phyloP scores from a whole-genome alignment of 2,797 vertebrate species.

The Naso thynnoides region DNA sequence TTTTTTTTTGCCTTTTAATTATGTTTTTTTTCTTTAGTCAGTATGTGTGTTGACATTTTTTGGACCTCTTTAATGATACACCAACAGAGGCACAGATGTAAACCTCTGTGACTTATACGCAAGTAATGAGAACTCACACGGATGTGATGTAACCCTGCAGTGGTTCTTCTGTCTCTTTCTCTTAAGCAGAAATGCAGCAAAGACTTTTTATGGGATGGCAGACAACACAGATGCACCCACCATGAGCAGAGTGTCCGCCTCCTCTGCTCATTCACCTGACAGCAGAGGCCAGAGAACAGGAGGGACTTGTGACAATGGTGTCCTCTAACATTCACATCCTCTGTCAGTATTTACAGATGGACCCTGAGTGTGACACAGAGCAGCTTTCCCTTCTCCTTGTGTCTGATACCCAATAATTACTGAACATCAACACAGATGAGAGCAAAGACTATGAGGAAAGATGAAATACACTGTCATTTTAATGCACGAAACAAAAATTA shows the following conservation, averaged over 20 bases:
- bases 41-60: not conserved
- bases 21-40: not conserved
- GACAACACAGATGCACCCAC: conserved; percentile 44
- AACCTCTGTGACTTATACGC: not conserved
- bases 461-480: not conserved
- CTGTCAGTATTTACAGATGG: conserved; percentile 57
- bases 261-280: conserved; percentile 58
- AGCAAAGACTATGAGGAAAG: not conserved
- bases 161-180: conserved; percentile 14
- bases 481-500: not conserved
- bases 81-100: conserved; percentile 18
- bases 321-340: conserved; percentile 67
- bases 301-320: conserved; percentile 66
- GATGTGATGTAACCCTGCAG: conserved; percentile 32
- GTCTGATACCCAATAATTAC: conserved; percentile 21
- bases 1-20: not conserved
- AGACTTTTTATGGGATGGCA: conserved; percentile 47
- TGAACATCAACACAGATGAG: conserved; percentile 6
- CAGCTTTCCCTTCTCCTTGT: conserved; percentile 14
- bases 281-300: conserved; percentile 62
- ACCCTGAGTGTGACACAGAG: conserved; percentile 37
- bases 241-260: conserved; percentile 34
- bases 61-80: conserved; percentile 3
- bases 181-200: conserved; percentile 14
- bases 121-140: conserved; percentile 13